Conservation (phyloP, 2,888 invertebrate species). For the Andrena minutula region DNA sequence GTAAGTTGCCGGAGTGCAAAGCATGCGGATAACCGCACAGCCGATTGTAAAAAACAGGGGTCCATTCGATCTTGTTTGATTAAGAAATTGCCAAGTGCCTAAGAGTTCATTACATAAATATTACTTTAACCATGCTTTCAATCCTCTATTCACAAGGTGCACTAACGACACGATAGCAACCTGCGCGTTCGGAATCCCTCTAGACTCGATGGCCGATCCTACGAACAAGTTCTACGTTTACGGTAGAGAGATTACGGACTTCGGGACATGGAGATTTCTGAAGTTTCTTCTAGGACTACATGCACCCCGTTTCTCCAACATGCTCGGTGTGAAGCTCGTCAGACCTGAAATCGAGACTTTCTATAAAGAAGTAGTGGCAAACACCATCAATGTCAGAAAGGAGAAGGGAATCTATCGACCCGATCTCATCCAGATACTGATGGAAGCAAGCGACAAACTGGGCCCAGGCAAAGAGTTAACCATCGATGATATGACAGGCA, state of each 20-base stretch:
- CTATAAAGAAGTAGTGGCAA: constrained; percentile 56
- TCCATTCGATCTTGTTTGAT: no score
- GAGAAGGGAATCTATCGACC: constrained; percentile 69
- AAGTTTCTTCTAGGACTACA: no score
- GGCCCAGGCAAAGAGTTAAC: constrained; percentile 59
- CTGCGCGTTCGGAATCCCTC: constrained; percentile 77
- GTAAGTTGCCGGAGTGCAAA: no score
- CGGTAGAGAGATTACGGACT: constrained; percentile 64
- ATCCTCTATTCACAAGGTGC: constrained; percentile 67
- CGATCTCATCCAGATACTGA: constrained; percentile 79
- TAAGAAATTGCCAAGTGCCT: no score
- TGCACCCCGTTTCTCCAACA: no score
- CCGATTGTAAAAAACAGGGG: no score
- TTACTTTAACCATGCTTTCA: no score
- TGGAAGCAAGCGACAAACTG: constrained; percentile 69
- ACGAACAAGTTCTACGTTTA: constrained; percentile 75
- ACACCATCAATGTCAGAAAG: constrained; percentile 64
- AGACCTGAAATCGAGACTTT: constrained; percentile 47
- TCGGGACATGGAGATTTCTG: constrained; percentile 30
- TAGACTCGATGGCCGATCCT: constrained; percentile 35
- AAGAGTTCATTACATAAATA: no score
- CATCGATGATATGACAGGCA: constrained; percentile 84
- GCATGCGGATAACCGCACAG: no score
- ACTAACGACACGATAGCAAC: constrained; percentile 79
- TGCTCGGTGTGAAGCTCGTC: no score